Conservation (phyloP, 1,140 invertebrate genomes). For the Drosophila triauraria region DNA sequence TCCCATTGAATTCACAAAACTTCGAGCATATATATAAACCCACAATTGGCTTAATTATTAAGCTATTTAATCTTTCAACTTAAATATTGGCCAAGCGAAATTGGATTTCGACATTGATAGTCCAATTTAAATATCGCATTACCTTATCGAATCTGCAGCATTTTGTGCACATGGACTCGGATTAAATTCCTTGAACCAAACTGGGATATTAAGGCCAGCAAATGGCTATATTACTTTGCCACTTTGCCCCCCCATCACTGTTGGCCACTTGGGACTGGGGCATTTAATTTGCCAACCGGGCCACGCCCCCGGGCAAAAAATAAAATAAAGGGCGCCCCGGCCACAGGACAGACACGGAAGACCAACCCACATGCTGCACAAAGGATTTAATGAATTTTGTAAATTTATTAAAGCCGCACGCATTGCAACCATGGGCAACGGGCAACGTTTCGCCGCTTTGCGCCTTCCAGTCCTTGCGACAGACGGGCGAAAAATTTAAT, state of each 20-base stretch:
- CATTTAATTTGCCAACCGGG: conserved; percentile 39
- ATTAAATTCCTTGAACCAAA: conserved; percentile 26
- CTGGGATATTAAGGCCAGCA: conserved; percentile 34
- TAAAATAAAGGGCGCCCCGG: neutral
- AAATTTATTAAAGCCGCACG: conserved; percentile 77
- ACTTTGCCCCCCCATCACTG: neutral
- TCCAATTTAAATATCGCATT: neutral
- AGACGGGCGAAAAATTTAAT: conserved; percentile 71
- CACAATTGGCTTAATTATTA: neutral
- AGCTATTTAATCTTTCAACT: neutral
- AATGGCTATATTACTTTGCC: conserved; percentile 55
- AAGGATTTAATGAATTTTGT: conserved; percentile 73
- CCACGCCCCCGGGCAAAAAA: conserved; percentile 17
- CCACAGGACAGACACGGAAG: conserved; percentile 5
- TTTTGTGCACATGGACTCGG: conserved; percentile 9
- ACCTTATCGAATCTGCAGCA: neutral
- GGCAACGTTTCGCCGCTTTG: conserved; percentile 24
- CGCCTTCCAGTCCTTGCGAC: conserved; percentile 30
- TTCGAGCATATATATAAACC: neutral
- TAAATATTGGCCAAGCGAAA: neutral
- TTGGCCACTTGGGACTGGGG: conserved; percentile 17
- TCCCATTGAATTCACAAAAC: too few relatives aligned
- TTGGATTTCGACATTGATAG: neutral
- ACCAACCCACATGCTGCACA: conserved; percentile 50
- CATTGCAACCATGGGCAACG: conserved; percentile 41